Evolutionary conservation across 1,140 invertebrate genomes (phyloP).

Genomic region (Palaemon carinicauda): DNA sequence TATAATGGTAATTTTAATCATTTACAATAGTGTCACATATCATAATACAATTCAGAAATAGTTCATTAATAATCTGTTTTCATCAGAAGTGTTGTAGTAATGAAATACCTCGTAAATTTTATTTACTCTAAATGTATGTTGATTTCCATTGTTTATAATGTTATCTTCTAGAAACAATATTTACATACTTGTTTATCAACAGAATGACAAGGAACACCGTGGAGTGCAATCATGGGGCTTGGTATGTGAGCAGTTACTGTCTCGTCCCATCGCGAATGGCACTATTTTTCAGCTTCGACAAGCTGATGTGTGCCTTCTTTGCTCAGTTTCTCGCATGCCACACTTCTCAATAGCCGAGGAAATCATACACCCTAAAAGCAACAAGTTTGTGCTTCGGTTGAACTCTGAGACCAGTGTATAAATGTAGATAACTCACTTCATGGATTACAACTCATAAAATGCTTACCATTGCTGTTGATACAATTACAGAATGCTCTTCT

Average conservation of each 20-base stretch:
- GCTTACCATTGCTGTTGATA: neutral
- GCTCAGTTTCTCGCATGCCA: conserved; percentile 83
- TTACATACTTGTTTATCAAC: neutral
- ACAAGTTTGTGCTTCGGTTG: conserved; percentile 91
- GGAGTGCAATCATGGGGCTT: conserved; percentile 90
- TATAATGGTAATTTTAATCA: too few species aligned
- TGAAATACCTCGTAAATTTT: neutral
- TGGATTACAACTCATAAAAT: neutral
- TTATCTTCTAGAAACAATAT: neutral
- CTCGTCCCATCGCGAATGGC: conserved; percentile 79
- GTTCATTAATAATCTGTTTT: too few species aligned
- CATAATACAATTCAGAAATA: too few species aligned
- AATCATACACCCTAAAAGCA: conserved; percentile 92
- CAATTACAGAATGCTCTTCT: too few species aligned
- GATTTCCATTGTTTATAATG: neutral
- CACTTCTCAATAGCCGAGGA: conserved; percentile 95
- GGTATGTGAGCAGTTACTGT: conserved; percentile 88
- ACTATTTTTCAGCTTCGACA: conserved; percentile 90
- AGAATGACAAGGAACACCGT: conserved; percentile 71
- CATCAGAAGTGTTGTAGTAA: too few species aligned
- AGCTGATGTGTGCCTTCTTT: conserved; percentile 91
- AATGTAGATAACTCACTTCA: conserved; percentile 10
- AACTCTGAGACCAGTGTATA: conserved; percentile 97
- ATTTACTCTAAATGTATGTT: neutral
- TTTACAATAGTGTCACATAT: too few species aligned